phyloP scores from a whole-genome alignment of 2,888 invertebrate species.

The Tuberolachnus salignus region DNA sequence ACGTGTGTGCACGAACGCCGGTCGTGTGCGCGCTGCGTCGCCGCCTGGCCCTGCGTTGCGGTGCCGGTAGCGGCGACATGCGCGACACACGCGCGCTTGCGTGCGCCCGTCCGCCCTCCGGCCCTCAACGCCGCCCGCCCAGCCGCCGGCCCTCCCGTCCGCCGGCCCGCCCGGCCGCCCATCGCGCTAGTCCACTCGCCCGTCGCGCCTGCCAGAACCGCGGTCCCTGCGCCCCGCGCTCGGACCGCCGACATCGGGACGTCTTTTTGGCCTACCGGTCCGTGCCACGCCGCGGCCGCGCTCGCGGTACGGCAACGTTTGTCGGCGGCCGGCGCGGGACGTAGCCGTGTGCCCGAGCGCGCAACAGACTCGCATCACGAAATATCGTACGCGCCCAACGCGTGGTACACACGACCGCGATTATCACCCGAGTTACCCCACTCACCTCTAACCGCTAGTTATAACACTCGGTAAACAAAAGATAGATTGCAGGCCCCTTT shows the following conservation, averaged over 20 bases:
- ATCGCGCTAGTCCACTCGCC: too few relatives aligned
- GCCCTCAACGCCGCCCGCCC: not conserved
- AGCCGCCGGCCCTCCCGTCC: not conserved
- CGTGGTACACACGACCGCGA: too few relatives aligned
- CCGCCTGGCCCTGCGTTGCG: slow-evolving; percentile 42
- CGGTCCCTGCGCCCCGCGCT: not conserved
- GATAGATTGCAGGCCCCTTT: too few relatives aligned
- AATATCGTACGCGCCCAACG: not conserved
- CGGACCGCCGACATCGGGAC: not conserved
- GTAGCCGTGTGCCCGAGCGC: not conserved
- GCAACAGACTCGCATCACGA: slow-evolving; percentile 2
- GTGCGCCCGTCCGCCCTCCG: not conserved
- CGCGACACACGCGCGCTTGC: slow-evolving; percentile 32
- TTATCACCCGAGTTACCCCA: too few relatives aligned
- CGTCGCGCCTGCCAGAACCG: not conserved
- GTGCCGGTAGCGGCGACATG: slow-evolving; percentile 34
- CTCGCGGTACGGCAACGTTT: not conserved
- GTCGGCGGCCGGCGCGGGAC: not conserved
- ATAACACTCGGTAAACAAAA: too few relatives aligned
- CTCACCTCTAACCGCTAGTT: too few relatives aligned
- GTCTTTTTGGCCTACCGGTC: too few relatives aligned
- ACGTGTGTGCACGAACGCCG: slow-evolving; percentile 44
- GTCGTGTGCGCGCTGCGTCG: slow-evolving; percentile 50
- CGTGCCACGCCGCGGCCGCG: not conserved
- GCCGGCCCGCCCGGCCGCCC: not conserved